These are phyloP conservation scores for Scalopus aquaticus DNA, from an alignment of 2,113 vertebrate species.

Conservation along the genomic window DNA sequence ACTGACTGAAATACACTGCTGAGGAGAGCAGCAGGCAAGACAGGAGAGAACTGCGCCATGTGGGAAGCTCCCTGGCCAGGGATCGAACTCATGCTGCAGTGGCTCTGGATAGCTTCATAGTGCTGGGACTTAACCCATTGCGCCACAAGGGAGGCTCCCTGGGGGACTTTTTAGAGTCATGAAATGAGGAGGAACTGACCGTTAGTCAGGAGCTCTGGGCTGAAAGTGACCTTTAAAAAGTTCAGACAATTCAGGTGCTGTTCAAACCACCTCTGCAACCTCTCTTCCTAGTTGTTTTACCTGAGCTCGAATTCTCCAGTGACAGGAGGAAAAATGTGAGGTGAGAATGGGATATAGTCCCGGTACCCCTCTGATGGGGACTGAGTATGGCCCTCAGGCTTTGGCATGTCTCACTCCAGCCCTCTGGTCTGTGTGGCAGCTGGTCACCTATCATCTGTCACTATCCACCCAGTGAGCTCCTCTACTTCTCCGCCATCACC, in stretches of 20 bases:
- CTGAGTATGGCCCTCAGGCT: neutral
- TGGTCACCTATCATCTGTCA: neutral
- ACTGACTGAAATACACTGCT: no score
- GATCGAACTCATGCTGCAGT: no score
- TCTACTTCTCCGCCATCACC: neutral
- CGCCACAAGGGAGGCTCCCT: no score
- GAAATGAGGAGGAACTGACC: neutral
- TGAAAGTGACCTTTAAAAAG: neutral
- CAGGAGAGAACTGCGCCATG: no score
- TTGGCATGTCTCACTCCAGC: fast-evolving
- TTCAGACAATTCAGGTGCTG: neutral
- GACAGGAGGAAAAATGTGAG: neutral
- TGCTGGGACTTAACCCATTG: no score
- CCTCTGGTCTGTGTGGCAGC: neutral
- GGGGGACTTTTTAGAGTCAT: neutral
- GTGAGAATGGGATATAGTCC: neutral
- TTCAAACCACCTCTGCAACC: neutral
- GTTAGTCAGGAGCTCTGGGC: neutral
- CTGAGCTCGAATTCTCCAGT: neutral
- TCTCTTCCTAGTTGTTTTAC: neutral
- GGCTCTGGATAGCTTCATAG: no score
- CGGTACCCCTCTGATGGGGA: neutral
- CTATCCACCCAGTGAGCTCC: neutral
- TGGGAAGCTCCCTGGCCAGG: no score
- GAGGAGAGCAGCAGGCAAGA: no score